These are phyloP conservation scores for Siderastrea siderea DNA, from an alignment of 92 coral and sea anemone species.

Conservation along the genomic window DNA sequence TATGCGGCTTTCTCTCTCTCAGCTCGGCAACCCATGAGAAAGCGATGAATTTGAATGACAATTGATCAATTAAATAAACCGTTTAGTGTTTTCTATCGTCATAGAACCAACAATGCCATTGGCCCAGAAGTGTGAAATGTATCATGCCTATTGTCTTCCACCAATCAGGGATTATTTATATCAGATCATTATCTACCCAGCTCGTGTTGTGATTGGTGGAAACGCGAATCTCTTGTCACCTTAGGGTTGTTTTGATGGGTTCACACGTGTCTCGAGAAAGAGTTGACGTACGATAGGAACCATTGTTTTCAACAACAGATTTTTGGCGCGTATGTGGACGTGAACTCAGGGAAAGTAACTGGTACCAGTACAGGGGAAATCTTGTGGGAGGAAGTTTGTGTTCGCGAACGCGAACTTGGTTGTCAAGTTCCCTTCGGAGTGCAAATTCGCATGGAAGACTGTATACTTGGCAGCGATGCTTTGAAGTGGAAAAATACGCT, in stretches of 20 bases:
- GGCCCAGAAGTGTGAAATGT: constrained; percentile 89
- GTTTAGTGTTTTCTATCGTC: constrained; percentile 90
- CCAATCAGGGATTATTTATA: constrained; percentile 94
- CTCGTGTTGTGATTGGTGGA: constrained; percentile 82
- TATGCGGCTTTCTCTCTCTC: not conserved
- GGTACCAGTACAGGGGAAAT: constrained; percentile 21
- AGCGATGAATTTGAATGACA: constrained; percentile 90
- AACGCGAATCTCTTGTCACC: constrained; percentile 69
- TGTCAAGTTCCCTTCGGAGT: not conserved
- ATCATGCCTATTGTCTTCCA: constrained; percentile 81
- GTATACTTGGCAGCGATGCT: constrained; percentile 59
- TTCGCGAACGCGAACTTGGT: constrained; percentile 48
- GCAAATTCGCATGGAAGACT: constrained; percentile 77
- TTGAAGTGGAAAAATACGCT: constrained; percentile 44
- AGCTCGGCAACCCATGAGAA: constrained; percentile 54
- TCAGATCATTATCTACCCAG: constrained; percentile 72
- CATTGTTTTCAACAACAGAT: constrained; percentile 80
- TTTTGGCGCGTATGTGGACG: constrained; percentile 85
- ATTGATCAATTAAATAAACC: constrained; percentile 97
- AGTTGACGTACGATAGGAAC: constrained; percentile 72
- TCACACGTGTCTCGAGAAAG: constrained; percentile 86
- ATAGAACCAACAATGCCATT: constrained; percentile 87
- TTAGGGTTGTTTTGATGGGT: constrained; percentile 81
- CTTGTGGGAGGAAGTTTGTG: constrained; percentile 38
- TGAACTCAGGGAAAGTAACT: not conserved